These are phyloP conservation scores for Macrobrachium rosenbergii DNA, from an alignment of 1,140 invertebrate genomes.

Conservation along the genomic window DNA sequence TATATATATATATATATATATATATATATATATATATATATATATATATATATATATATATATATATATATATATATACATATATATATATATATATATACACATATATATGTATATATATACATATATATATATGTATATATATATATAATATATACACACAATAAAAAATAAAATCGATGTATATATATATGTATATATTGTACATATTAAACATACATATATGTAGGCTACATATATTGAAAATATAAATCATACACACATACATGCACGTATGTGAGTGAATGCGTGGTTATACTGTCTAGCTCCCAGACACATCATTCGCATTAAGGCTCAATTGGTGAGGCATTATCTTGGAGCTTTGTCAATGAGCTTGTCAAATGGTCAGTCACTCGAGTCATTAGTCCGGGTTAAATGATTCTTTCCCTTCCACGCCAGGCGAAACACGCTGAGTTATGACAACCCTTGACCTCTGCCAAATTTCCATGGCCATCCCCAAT, in stretches of 20 bases:
- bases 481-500: too few relatives aligned
- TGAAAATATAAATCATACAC: background rate
- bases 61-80: constrained; percentile 20
- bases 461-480: too few relatives aligned
- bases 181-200: background rate
- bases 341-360: too few relatives aligned
- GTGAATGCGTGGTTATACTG: too few relatives aligned
- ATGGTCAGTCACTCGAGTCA: too few relatives aligned
- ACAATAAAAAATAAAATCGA: background rate
- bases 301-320: too few relatives aligned
- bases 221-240: background rate
- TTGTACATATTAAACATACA: background rate
- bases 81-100: constrained; percentile 26
- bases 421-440: too few relatives aligned
- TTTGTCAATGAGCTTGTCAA: too few relatives aligned
- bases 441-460: too few relatives aligned
- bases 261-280: background rate
- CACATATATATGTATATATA: background rate
- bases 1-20: constrained; percentile 27
- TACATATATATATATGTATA: background rate
- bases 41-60: background rate
- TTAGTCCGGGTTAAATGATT: too few relatives aligned
- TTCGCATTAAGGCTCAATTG: too few relatives aligned
- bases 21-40: constrained; percentile 24
- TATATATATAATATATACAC: background rate